Conservation (phyloP, 2,797 vertebrate species). For the Bradypodion pumilum region DNA sequence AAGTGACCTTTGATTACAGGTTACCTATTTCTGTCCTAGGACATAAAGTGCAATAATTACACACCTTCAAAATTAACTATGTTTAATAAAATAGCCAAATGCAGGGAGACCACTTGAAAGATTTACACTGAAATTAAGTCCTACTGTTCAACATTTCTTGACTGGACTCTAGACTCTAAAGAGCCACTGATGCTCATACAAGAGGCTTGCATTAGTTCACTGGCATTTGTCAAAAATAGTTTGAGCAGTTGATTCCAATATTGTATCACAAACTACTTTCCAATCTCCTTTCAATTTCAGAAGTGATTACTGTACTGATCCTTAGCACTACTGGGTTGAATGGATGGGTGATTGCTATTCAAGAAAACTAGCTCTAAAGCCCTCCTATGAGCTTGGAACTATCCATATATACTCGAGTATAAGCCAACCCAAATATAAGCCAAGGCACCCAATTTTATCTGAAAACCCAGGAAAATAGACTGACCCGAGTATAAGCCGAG, state of each 20-base stretch:
- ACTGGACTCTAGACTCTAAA: background rate
- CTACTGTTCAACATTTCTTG: too few relatives aligned
- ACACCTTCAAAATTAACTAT: background rate
- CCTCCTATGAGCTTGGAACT: background rate
- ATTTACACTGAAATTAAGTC: background rate
- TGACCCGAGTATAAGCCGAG: too few relatives aligned
- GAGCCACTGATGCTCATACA: background rate
- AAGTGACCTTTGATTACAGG: background rate
- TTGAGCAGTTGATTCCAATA: background rate
- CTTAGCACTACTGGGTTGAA: background rate
- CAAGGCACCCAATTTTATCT: too few relatives aligned
- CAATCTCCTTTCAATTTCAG: background rate
- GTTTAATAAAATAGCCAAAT: background rate
- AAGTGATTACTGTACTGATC: too few relatives aligned
- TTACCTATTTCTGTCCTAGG: background rate
- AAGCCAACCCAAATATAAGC: too few relatives aligned
- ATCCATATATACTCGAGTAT: too few relatives aligned
- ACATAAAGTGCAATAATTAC: background rate
- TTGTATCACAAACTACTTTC: background rate
- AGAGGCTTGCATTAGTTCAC: background rate
- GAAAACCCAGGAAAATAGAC: too few relatives aligned
- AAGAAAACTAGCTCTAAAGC: background rate
- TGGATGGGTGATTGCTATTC: background rate
- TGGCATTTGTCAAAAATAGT: background rate
- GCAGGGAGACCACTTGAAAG: too few relatives aligned